phyloP scores from a whole-genome alignment of 2,888 invertebrate genomes.

The Drosophila mayaguana region DNA sequence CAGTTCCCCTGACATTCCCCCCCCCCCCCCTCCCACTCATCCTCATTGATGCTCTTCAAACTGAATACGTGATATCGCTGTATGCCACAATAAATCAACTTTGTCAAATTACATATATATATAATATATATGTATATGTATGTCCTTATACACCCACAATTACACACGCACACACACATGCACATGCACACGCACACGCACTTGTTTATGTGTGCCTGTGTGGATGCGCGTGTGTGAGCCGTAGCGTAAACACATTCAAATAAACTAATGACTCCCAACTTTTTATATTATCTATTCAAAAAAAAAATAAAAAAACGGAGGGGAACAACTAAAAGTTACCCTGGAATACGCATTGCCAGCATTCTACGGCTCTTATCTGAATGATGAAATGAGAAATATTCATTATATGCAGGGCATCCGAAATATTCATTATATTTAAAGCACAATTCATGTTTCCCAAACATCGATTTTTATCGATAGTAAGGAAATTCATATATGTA shows the following conservation, averaged over 20 bases:
- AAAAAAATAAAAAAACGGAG: not conserved
- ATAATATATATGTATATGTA: conserved; percentile 3
- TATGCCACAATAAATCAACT: conserved; percentile 56
- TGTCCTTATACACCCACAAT: conserved; percentile 3
- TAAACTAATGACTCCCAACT: conserved; percentile 44
- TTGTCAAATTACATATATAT: conserved; percentile 49
- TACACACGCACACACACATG: not conserved
- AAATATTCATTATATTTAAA: not conserved
- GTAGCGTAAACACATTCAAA: conserved; percentile 21
- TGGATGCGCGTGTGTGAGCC: conserved; percentile 8
- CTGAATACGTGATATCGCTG: conserved; percentile 44
- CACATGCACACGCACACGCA: not conserved
- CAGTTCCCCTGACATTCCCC: not conserved
- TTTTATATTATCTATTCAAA: conserved; percentile 15
- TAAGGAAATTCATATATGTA: too few species aligned
- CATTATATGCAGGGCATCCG: too few species aligned
- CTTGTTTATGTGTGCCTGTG: not conserved
- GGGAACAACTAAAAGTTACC: not conserved
- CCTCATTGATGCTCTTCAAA: conserved; percentile 31
- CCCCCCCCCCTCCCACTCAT: not conserved
- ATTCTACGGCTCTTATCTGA: too few species aligned
- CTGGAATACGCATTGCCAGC: too few species aligned
- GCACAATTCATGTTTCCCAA: not conserved
- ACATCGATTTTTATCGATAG: not conserved
- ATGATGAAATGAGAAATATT: too few species aligned